phyloP scores from a whole-genome alignment of 2,797 vertebrate species.

The Mycteria americana region DNA sequence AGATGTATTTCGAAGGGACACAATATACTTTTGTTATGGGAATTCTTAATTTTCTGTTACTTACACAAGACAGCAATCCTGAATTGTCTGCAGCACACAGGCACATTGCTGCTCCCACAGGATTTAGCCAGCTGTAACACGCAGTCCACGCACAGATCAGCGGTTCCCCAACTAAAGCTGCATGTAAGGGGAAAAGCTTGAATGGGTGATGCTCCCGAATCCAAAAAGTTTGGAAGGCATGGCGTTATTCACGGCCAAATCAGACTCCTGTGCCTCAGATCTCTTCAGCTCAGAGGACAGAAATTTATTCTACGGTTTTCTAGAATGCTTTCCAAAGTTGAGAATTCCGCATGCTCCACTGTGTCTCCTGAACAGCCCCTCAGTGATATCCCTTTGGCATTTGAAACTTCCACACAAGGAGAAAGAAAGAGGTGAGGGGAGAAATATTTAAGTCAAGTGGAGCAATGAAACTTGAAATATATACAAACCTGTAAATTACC shows the following conservation, averaged over 20 bases:
- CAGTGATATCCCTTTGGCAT: neutral
- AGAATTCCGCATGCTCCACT: neutral
- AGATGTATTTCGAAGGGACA: neutral
- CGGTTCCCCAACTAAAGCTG: neutral
- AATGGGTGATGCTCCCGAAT: neutral
- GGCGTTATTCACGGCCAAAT: neutral
- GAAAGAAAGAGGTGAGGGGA: neutral
- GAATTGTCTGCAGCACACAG: neutral
- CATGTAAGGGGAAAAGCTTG: neutral
- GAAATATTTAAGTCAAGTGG: neutral
- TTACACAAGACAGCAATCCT: neutral
- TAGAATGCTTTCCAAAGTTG: neutral
- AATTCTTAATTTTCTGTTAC: neutral
- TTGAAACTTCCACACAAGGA: neutral
- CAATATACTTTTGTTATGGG: neutral
- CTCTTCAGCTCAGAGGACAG: neutral
- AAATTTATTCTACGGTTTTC: neutral
- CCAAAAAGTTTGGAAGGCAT: neutral
- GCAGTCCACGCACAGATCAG: neutral
- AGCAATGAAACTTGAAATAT: neutral
- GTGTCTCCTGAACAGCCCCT: neutral
- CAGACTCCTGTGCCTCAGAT: neutral
- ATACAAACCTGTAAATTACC: neutral
- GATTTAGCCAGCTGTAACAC: neutral
- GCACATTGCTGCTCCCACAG: neutral